Evolutionary conservation across 2,888 invertebrate genomes (phyloP).

Genomic region (Orchesella flavescens): DNA sequence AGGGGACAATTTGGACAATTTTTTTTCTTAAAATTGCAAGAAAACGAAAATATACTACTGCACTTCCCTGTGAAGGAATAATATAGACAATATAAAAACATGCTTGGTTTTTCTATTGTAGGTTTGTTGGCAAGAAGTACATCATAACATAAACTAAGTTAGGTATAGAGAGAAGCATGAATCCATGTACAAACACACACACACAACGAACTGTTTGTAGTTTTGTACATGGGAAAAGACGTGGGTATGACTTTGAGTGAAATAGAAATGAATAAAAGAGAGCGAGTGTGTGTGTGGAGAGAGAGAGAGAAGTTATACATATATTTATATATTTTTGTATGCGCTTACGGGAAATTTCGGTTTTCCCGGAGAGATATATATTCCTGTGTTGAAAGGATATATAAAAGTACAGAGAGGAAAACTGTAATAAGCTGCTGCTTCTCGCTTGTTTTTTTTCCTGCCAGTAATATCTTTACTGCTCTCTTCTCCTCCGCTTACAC

Average conservation of each 20-base stretch:
- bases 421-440: too few relatives aligned
- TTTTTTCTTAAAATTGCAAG: constrained; percentile 42
- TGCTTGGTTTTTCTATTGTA: too few relatives aligned
- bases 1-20: constrained; percentile 44
- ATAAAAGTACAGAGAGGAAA: neutral
- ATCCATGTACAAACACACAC: neutral
- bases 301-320: neutral
- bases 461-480: neutral
- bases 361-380: constrained; percentile 34
- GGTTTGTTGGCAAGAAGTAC: too few relatives aligned
- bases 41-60: neutral
- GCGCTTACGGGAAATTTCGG: constrained; percentile 53
- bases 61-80: too few relatives aligned
- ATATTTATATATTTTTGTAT: neutral
- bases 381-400: neutral
- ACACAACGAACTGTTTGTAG: neutral
- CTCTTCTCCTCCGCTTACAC: neutral
- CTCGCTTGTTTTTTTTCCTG: neutral
- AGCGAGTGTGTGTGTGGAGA: constrained; percentile 6
- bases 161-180: too few relatives aligned
- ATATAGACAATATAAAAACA: too few relatives aligned
- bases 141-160: too few relatives aligned
- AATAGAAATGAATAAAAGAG: neutral
- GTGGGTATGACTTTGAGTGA: neutral
- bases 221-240: neutral